phyloP scores from a whole-genome alignment of 2,113 vertebrate species.

The Corythornis cristatus region DNA sequence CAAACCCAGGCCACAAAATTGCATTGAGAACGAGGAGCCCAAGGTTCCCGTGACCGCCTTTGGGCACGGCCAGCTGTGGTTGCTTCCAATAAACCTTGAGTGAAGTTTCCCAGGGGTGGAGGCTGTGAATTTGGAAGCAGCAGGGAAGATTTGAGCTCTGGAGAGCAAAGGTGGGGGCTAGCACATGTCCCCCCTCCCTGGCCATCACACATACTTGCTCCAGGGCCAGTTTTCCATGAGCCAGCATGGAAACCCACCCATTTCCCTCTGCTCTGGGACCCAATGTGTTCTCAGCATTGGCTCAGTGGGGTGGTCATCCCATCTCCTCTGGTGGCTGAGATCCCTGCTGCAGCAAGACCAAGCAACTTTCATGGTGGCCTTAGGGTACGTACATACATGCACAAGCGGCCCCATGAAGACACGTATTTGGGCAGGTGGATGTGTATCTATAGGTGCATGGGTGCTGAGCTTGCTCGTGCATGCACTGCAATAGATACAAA shows the following conservation, averaged over 20 bases:
- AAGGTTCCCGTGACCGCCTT: background rate
- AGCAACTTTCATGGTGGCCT: background rate
- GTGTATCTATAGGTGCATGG: fast-evolving
- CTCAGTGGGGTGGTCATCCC: fast-evolving
- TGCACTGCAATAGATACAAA: background rate
- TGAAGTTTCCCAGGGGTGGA: conserved; percentile 9
- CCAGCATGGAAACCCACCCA: fast-evolving
- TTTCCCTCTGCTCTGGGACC: background rate
- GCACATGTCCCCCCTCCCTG: background rate
- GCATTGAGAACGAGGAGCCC: background rate
- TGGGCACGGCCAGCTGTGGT: fast-evolving
- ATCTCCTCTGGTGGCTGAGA: background rate
- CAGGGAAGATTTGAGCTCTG: background rate
- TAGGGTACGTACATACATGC: fast-evolving
- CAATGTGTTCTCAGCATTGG: background rate
- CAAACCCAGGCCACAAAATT: background rate
- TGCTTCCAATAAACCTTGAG: background rate
- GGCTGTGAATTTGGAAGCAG: conserved; percentile 1
- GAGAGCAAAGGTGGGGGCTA: background rate
- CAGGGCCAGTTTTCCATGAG: conserved; percentile 52
- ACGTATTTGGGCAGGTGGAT: background rate
- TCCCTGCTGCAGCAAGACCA: background rate
- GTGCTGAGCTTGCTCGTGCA: background rate
- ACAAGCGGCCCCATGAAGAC: fast-evolving
- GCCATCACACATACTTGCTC: conserved; percentile 7